Conservation (phyloP, 2,113 vertebrate species). For the Seriola quinqueradiata region DNA sequence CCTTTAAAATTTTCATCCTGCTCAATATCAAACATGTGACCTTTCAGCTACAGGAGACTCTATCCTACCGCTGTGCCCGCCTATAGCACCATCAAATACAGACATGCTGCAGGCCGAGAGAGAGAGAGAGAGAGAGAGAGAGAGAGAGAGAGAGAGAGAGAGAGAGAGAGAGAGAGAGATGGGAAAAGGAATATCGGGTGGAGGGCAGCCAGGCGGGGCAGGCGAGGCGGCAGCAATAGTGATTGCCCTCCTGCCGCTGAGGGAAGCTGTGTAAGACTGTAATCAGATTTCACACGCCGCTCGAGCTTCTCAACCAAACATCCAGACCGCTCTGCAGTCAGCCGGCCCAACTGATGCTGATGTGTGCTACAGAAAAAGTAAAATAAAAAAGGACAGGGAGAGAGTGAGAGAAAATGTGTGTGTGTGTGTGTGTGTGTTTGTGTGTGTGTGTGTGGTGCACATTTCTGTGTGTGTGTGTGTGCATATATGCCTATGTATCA, state of each 20-base stretch:
- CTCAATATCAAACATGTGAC: background rate
- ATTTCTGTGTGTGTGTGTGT: background rate
- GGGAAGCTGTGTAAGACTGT: constrained; percentile 41
- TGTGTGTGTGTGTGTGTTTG: background rate
- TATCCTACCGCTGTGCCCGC: background rate
- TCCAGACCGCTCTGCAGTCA: constrained; percentile 17
- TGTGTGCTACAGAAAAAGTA: constrained; percentile 1
- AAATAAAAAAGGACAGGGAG: background rate
- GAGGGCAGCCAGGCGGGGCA: constrained; percentile 20
- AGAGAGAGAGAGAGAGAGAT: constrained; percentile 20
- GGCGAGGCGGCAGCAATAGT: constrained; percentile 30
- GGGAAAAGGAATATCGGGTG: constrained; percentile 1
- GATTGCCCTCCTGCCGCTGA: constrained; percentile 18
- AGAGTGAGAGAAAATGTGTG: background rate
- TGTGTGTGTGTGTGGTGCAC: background rate
- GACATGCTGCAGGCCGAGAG: constrained; percentile 19
- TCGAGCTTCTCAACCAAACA: constrained; percentile 37
- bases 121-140: constrained; percentile 8
- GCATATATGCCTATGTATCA: background rate
- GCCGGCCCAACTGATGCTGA: background rate
- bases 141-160: constrained; percentile 11
- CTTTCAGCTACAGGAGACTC: background rate
- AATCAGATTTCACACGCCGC: constrained; percentile 61
- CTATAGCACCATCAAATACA: background rate
- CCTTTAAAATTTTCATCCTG: background rate